Base-by-base conservation (phyloP, 2,888 invertebrate genomes). In the Apantesis nais region DNA sequence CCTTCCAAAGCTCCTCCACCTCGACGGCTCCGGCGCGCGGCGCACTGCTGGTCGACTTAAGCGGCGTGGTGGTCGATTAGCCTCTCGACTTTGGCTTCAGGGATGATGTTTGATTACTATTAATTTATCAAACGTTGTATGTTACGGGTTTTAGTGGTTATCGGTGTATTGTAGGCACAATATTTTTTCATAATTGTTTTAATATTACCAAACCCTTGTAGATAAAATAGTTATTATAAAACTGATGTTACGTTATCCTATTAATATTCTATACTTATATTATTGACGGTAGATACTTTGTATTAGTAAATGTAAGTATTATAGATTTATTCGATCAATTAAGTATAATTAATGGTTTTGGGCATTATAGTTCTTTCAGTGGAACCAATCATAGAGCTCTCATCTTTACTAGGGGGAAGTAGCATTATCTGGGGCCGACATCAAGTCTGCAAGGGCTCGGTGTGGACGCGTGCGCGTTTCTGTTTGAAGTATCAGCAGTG, bases 81-180 rank as follows among this genome's bases (percentile, higher is more conserved):
- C 78, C 74, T 72, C 74, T 75, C 76, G 76, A 80, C 73, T 62
- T 71, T 61, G 82, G 74, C 77, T 69, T 74, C 68, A 71, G 75
- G 73, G 79, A 81, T 75, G 68, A 73, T 71, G 37, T 75, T 73
- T 48, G 44, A 74, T 71, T 64, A 62, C 66, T 70, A 62, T 73
- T 69, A 25, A 74, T 81, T 80, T 74, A 69, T 73, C 72, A 65
- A 70, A 72, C 61, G 55, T 72, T 67, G 72, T 58, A 72, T 58
- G 64, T 69, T 64, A 68, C 73, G 64, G 70, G 52, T 73, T 67
- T 66, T 69, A 74, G 65, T 73, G 34, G 67, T 66, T 52, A 65
- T 64, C 39, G 61, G 4, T 72, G 66, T 72, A 67, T 66, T 44
- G 61, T 72, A 58, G 55, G 25, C 19, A 39, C 8, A 63, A 41